phyloP scores from a whole-genome alignment of 37 sponge, comb jelly and placozoan species.

The Cliona cf. orientalis region DNA sequence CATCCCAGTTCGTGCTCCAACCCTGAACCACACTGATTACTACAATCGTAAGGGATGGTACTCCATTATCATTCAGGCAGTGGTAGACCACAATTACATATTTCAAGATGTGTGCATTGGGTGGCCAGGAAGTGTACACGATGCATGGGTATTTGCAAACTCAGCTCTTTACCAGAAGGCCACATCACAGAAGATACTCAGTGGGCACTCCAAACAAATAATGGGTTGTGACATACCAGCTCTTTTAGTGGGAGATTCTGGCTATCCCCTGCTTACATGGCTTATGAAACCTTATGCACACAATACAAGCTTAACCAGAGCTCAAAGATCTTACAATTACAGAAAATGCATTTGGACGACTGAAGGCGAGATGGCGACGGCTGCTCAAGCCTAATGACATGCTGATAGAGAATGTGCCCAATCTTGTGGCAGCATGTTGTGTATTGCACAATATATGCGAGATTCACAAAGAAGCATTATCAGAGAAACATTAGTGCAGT shows the following conservation, averaged over 20 bases:
- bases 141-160: too few species aligned
- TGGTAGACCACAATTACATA: constrained; percentile 29
- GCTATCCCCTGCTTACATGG: constrained; percentile 50
- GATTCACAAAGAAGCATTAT: too few species aligned
- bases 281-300: constrained; percentile 58
- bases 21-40: constrained; percentile 39
- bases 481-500: too few species aligned
- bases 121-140: constrained; percentile 67
- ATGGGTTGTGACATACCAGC: constrained; percentile 15
- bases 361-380: too few species aligned
- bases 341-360: too few species aligned
- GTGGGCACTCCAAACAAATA: not conserved
- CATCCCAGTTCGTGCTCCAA: constrained; percentile 31
- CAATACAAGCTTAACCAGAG: too few species aligned
- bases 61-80: constrained; percentile 45
- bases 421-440: too few species aligned
- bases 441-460: too few species aligned
- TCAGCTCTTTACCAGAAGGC: too few species aligned
- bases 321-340: too few species aligned
- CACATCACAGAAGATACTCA: not conserved
- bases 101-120: constrained; percentile 33
- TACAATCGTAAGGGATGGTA: constrained; percentile 56
- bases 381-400: too few species aligned
- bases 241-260: constrained; percentile 38
- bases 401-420: too few species aligned